phyloP scores from a whole-genome alignment of 2,113 vertebrate genomes.

The Gobiocypris rarus region DNA sequence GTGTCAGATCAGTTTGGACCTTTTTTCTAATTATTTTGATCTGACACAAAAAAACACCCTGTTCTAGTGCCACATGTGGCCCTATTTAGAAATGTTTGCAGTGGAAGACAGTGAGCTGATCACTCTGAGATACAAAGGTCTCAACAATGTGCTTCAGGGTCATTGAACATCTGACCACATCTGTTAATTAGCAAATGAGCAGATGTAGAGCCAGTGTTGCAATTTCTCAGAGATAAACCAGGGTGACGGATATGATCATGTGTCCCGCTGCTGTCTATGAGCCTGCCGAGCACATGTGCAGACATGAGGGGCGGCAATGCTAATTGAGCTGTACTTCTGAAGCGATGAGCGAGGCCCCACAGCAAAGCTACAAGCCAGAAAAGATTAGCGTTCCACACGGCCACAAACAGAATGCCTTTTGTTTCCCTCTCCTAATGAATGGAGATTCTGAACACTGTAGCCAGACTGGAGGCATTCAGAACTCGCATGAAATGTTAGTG shows the following conservation, averaged over 20 bases:
- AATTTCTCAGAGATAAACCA: neutral
- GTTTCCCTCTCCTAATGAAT: conserved; percentile 76
- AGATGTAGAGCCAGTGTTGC: neutral
- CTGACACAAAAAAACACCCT: neutral
- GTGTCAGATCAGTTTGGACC: neutral
- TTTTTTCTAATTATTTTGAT: conserved; percentile 23
- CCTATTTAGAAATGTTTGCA: neutral
- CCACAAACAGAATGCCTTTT: conserved; percentile 78
- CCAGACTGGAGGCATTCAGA: conserved; percentile 41
- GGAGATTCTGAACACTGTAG: conserved; percentile 63
- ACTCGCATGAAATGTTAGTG: conserved; percentile 21
- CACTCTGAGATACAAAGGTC: neutral
- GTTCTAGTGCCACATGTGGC: neutral
- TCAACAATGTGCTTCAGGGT: conserved; percentile 10
- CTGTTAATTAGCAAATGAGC: neutral
- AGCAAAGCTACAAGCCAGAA: conserved; percentile 77
- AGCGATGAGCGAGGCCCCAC: conserved; percentile 60
- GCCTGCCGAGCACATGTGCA: conserved; percentile 61
- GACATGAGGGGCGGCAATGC: conserved; percentile 51
- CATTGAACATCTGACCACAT: conserved; percentile 32
- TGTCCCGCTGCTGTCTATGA: conserved; percentile 11
- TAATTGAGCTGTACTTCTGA: conserved; percentile 54
- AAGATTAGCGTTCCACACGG: conserved; percentile 76
- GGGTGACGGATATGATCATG: conserved; percentile 29
- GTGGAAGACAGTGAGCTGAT: neutral